These are phyloP conservation scores for Andrena haemorrhoa DNA, from an alignment of 2,888 invertebrate species.

Conservation along the genomic window DNA sequence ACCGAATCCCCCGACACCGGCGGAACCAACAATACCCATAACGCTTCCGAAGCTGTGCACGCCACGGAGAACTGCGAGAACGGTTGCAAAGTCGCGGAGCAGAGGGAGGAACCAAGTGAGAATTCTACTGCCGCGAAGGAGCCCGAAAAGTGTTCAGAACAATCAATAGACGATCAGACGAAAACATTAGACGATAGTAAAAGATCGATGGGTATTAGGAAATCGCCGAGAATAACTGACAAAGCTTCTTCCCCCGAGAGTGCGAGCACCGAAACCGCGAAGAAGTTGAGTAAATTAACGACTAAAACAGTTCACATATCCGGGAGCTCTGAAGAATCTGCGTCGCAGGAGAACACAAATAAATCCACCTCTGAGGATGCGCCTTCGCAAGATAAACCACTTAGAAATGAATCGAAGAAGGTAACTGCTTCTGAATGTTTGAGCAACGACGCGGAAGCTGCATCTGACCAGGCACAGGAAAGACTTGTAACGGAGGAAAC, in stretches of 20 bases:
- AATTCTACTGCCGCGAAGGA: background rate
- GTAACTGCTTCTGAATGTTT: background rate
- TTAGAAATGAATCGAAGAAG: conserved; percentile 21
- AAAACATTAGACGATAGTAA: conserved; percentile 51
- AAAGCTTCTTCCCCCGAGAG: conserved; percentile 51
- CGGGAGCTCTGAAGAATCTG: conserved; percentile 44
- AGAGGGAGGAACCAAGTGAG: background rate
- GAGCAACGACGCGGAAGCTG: background rate
- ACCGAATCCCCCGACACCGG: conserved; percentile 65
- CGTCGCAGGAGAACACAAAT: background rate
- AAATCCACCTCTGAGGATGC: conserved; percentile 13
- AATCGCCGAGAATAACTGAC: conserved; percentile 64
- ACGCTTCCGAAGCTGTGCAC: conserved; percentile 47
- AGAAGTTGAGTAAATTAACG: conserved; percentile 48
- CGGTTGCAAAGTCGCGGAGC: conserved; percentile 14
- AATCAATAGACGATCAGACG: conserved; percentile 33
- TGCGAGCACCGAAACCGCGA: conserved; percentile 49
- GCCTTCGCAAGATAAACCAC: background rate
- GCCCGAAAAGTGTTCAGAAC: conserved; percentile 20
- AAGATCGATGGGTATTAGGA: conserved; percentile 57
- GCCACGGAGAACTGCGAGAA: conserved; percentile 30
- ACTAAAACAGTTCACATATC: conserved; percentile 30
- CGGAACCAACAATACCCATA: conserved; percentile 52
- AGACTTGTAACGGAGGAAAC: background rate
- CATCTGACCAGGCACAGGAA: conserved; percentile 1